A percentile compares a stretch with the other conserved stretches of the same genome.
Evolutionary conservation across 2,888 invertebrate species (phyloP).

Genomic region (Diarsia rubi): DNA sequence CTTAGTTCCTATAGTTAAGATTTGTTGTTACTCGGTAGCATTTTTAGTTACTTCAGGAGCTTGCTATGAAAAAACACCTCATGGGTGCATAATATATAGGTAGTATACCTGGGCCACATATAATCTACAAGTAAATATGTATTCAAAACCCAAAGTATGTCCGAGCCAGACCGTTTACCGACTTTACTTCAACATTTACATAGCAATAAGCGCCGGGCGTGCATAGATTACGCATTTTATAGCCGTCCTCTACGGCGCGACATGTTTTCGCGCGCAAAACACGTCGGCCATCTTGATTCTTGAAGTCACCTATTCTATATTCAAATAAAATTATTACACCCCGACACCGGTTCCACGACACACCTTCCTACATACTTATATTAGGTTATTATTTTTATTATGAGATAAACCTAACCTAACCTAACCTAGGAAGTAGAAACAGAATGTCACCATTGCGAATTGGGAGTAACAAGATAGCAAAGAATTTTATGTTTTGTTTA

Average conservation of each 20-base stretch:
- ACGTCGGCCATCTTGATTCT: constrained; percentile 63
- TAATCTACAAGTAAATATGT: constrained; percentile 17
- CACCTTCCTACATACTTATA: constrained; percentile 45
- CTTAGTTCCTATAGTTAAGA: background rate
- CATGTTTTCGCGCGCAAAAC: constrained; percentile 51
- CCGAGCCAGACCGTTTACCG: constrained; percentile 31
- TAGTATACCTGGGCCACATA: background rate
- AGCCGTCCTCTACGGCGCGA: constrained; percentile 29
- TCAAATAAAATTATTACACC: constrained; percentile 57
- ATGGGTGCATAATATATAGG: background rate
- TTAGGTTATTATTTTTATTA: constrained; percentile 1
- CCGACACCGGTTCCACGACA: constrained; percentile 27
- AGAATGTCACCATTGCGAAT: background rate
- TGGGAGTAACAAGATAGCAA: constrained; percentile 18
- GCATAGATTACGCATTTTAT: constrained; percentile 57
- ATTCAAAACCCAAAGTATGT: constrained; percentile 33
- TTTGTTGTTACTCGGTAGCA: background rate
- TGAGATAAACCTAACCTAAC: background rate
- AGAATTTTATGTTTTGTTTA: constrained; percentile 30
- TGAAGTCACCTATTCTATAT: constrained; percentile 38
- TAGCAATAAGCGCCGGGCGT: constrained; percentile 40
- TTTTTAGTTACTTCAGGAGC: background rate
- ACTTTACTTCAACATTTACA: constrained; percentile 48
- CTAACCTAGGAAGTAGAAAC: background rate
- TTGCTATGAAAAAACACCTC: background rate